Evolutionary conservation across 2,113 vertebrate species (phyloP).

Genomic region (Regulus satrapa): DNA sequence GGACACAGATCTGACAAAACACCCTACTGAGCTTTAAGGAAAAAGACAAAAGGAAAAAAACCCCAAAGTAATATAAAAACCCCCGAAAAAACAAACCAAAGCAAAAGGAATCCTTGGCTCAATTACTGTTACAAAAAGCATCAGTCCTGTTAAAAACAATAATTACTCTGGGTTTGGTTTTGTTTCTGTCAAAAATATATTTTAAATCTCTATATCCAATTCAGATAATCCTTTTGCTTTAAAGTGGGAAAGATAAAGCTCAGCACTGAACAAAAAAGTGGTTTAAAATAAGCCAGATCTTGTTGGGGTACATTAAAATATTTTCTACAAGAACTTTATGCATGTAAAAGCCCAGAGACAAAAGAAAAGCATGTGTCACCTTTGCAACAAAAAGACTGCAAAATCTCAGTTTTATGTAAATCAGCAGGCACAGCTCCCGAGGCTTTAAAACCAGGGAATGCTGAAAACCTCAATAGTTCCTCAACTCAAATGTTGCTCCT

Average conservation of each 20-base stretch:
- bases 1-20: background rate
- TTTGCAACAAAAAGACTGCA: conserved; percentile 31
- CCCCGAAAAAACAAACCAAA: background rate
- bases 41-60: background rate
- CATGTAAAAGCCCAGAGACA: background rate
- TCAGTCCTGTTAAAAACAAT: background rate
- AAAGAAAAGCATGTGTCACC: conserved; percentile 47
- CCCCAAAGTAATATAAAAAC: background rate
- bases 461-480: background rate
- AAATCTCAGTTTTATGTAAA: conserved; percentile 26
- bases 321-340: background rate
- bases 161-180: background rate
- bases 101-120: background rate
- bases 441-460: conserved; percentile 12
- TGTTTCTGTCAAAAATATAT: background rate
- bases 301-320: background rate
- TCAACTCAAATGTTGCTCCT: conserved; percentile 32
- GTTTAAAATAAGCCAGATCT: background rate
- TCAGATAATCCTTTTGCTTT: background rate
- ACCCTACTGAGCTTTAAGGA: background rate
- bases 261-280: background rate
- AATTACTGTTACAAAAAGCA: background rate
- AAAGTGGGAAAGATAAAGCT: background rate
- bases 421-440: background rate
- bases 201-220: background rate